A percentile compares a stretch with the other conserved stretches of the same genome.
Evolutionary conservation across 2,113 vertebrate genomes (phyloP).

Genomic region (Myrmecobius fasciatus): DNA sequence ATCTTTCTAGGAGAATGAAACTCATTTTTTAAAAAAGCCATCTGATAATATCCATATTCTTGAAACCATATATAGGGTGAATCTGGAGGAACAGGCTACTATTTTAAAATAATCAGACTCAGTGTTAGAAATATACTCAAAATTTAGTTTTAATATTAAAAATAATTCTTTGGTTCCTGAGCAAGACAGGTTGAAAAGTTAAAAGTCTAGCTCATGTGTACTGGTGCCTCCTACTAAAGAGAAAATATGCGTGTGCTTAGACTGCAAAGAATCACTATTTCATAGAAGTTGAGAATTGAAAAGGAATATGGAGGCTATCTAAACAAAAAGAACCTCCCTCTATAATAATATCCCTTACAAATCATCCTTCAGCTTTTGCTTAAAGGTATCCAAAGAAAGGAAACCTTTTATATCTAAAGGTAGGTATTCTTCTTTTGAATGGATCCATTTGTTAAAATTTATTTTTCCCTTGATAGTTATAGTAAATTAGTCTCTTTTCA

Average conservation of each 20-base stretch:
- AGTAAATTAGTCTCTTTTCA: neutral
- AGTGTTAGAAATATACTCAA: constrained; percentile 43
- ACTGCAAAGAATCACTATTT: neutral
- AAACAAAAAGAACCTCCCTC: neutral
- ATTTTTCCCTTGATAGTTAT: neutral
- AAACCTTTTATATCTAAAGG: neutral
- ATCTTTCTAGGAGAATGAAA: neutral
- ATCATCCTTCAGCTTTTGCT: neutral
- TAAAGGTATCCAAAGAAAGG: neutral
- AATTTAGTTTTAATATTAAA: constrained; percentile 28
- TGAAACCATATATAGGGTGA: constrained; percentile 40
- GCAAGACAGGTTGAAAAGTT: neutral
- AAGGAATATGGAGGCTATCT: neutral
- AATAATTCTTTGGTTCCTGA: constrained; percentile 1
- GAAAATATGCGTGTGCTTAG: neutral
- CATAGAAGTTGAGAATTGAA: neutral
- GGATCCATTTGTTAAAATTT: neutral
- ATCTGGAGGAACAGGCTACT: neutral
- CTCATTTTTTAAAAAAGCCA: constrained; percentile 31
- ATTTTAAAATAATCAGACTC: constrained; percentile 56
- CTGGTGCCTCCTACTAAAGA: neutral
- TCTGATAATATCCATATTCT: constrained; percentile 38
- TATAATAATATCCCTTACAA: neutral
- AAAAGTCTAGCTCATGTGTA: constrained; percentile 35
- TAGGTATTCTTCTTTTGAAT: neutral